These are phyloP conservation scores for Spinus olivaceus DNA, from an alignment of 2,797 vertebrate genomes.

Conservation along the genomic window DNA sequence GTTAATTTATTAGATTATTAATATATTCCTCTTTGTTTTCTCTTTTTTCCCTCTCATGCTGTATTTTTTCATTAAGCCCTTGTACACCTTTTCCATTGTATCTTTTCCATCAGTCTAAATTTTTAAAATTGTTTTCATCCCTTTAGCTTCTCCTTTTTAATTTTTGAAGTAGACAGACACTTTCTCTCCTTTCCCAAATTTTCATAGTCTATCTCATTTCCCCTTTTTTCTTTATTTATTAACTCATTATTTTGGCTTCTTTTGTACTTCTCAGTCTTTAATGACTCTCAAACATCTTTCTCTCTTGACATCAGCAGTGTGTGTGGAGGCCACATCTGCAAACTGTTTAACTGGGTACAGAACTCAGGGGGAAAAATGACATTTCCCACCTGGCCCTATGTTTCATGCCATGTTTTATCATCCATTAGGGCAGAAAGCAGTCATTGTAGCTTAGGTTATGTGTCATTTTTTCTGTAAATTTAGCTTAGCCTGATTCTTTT, in stretches of 20 bases:
- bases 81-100: neutral
- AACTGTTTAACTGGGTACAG: neutral
- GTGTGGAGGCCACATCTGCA: neutral
- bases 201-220: neutral
- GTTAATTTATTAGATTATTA: neutral
- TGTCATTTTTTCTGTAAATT: neutral
- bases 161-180: neutral
- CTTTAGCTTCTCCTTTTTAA: neutral
- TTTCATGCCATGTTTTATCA: neutral
- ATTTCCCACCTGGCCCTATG: neutral
- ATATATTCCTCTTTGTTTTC: neutral
- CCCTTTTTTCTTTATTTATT: neutral
- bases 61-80: neutral
- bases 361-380: neutral
- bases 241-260: neutral
- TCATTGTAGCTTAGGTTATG: neutral
- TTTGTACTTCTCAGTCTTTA: neutral
- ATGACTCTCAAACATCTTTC: neutral
- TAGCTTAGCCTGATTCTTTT: neutral
- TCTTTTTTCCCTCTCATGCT: neutral
- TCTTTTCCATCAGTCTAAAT: neutral
- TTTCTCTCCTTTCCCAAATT: neutral
- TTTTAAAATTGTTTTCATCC: neutral
- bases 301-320: neutral
- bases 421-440: neutral